Conservation (phyloP, 2,113 vertebrate species). For the Balaeniceps rex region DNA sequence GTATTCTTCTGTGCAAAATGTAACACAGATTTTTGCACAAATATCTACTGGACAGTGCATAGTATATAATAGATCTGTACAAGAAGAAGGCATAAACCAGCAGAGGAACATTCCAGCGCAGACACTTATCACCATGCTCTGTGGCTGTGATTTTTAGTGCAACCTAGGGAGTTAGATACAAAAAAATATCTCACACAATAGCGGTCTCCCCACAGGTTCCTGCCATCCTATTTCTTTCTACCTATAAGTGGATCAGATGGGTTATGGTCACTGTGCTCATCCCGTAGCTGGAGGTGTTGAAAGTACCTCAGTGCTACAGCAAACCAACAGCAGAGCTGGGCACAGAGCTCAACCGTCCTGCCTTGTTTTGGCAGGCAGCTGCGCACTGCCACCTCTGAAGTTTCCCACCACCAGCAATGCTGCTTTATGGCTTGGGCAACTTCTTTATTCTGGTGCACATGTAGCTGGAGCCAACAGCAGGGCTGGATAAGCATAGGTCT, state of each 20-base stretch:
- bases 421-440: neutral
- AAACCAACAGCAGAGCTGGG: neutral
- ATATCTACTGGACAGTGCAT: neutral
- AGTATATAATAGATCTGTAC: neutral
- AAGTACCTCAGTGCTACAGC: neutral
- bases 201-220: neutral
- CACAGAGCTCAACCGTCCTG: neutral
- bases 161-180: neutral
- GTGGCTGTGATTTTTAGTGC: neutral
- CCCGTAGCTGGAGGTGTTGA: neutral
- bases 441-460: neutral
- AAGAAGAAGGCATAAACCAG: neutral
- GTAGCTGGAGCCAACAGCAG: neutral
- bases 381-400: fast-evolving
- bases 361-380: neutral
- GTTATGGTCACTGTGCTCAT: neutral
- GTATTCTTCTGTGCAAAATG: neutral
- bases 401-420: neutral
- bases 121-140: neutral
- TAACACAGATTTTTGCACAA: neutral
- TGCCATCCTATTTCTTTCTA: neutral
- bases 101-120: neutral
- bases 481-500: neutral
- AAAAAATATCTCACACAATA: neutral
- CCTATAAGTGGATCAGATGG: neutral